phyloP scores from a whole-genome alignment of 1,140 invertebrate genomes.

The Chelonus insularis region DNA sequence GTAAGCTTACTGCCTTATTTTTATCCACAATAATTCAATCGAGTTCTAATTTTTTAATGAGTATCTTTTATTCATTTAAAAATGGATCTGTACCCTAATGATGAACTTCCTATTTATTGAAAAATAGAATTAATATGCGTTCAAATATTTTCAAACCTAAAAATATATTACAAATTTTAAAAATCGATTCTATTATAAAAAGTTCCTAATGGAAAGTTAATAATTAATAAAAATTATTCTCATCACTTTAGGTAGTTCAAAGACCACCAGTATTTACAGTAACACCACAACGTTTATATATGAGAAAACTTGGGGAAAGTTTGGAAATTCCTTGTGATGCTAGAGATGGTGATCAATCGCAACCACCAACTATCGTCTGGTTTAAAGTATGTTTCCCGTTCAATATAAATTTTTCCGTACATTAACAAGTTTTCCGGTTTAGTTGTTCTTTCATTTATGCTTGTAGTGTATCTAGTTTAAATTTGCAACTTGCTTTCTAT shows the following conservation, averaged over 20 bases:
- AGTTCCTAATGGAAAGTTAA: too few relatives aligned
- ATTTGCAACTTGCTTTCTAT: slow-evolving; percentile 6
- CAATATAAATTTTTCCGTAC: slow-evolving; percentile 25
- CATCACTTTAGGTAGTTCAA: slow-evolving; percentile 71
- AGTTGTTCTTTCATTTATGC: slow-evolving; percentile 12
- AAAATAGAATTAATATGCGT: too few relatives aligned
- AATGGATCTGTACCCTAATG: too few relatives aligned
- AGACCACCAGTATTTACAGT: slow-evolving; percentile 77
- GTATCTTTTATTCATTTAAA: too few relatives aligned
- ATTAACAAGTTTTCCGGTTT: slow-evolving; percentile 4
- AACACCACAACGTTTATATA: slow-evolving; percentile 78
- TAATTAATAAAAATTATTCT: neutral
- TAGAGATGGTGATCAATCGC: slow-evolving; percentile 70
- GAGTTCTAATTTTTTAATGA: too few relatives aligned
- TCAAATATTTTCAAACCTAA: too few relatives aligned
- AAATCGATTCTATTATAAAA: too few relatives aligned
- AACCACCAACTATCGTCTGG: slow-evolving; percentile 82
- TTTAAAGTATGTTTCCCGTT: slow-evolving; percentile 70
- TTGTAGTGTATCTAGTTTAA: neutral
- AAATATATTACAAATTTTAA: too few relatives aligned
- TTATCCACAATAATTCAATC: too few relatives aligned
- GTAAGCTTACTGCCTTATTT: too few relatives aligned
- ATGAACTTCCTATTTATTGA: too few relatives aligned
- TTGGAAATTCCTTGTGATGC: slow-evolving; percentile 85
- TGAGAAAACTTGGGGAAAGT: slow-evolving; percentile 78